Evolutionary conservation across 2,797 vertebrate genomes (phyloP), one percentile per base, ranked within the genome.

Genomic region (Pteronotus mesoamericanus): DNA sequence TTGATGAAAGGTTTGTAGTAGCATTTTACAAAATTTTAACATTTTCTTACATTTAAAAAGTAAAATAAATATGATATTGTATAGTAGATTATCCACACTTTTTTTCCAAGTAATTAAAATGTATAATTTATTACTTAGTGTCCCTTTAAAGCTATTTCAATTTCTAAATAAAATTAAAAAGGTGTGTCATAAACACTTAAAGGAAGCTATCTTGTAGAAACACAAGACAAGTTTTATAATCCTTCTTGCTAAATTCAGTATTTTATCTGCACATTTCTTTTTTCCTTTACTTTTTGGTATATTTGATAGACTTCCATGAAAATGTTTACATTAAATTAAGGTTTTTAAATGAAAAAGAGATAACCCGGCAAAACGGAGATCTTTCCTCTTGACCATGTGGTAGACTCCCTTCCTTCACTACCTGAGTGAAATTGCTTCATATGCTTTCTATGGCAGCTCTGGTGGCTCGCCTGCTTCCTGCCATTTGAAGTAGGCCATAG

Each of bases 131-230:
- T 85, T 85, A 72, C 68, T 85, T 95, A 77, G 87, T 85, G 6
- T 86, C 44, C 77, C n/a, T 82, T 80, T 44, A 93, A 94, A 95
- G 11, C 1, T 29, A 68, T 75, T 92, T 94, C 14, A 92, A 48
- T 48, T 96, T 94, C 26, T 95, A 94, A 59, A 42, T 91, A 89
- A 86, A 84, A 91, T 39, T 15, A 37, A n/a, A n/a, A n/a, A n/a
- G n/a, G n/a, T n/a, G n/a, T n/a, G n/a, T n/a, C n/a, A n/a, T n/a
- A n/a, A n/a, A n/a, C n/a, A n/a, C n/a, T n/a, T n/a, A n/a, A n/a
- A n/a, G n/a, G n/a, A n/a, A n/a, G n/a, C n/a, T n/a, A n/a, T n/a
- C n/a, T n/a, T n/a, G n/a, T n/a, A 82, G 7, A 69, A 87, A 69
- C 34, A 68, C 2, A n/a, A 57, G 12, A 24, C 2, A 32, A 71